Evolutionary conservation across 2,797 vertebrate species (phyloP).

Genomic region (Amphiprion clarkii): DNA sequence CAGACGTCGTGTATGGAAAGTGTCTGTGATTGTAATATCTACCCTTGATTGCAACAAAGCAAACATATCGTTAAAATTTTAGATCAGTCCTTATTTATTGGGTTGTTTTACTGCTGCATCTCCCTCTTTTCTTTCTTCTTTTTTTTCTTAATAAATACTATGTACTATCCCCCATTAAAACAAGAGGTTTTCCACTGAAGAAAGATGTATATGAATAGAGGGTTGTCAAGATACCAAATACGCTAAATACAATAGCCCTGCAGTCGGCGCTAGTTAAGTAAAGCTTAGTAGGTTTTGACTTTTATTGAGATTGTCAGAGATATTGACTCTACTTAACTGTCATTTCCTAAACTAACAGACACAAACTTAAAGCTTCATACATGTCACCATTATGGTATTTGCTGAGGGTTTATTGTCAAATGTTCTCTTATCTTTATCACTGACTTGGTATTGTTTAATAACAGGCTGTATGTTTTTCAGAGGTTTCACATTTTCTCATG

Average conservation of each 20-base stretch:
- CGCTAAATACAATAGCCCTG: background rate
- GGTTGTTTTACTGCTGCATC: conserved; percentile 52
- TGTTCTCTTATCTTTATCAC: background rate
- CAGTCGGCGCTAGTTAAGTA: background rate
- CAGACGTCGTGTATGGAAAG: conserved; percentile 56
- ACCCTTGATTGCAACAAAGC: conserved; percentile 54
- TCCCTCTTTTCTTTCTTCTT: conserved; percentile 8
- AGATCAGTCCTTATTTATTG: conserved; percentile 72
- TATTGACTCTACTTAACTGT: conserved; percentile 11
- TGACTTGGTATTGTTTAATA: conserved; percentile 5
- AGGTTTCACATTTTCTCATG: background rate
- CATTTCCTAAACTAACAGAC: background rate
- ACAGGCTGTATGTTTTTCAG: conserved; percentile 20
- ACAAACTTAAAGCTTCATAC: conserved; percentile 1
- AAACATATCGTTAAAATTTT: conserved; percentile 61
- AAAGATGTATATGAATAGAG: background rate
- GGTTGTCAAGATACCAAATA: background rate
- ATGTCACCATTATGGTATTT: background rate
- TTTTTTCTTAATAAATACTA: background rate
- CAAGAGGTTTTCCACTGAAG: conserved; percentile 17
- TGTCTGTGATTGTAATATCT: conserved; percentile 59
- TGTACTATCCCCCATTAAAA: conserved; percentile 23
- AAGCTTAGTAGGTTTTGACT: background rate
- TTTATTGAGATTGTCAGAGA: conserved; percentile 5
- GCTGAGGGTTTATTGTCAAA: background rate